Evolutionary conservation across 2,113 vertebrate species (phyloP).

Genomic region (Melierax canorus): DNA sequence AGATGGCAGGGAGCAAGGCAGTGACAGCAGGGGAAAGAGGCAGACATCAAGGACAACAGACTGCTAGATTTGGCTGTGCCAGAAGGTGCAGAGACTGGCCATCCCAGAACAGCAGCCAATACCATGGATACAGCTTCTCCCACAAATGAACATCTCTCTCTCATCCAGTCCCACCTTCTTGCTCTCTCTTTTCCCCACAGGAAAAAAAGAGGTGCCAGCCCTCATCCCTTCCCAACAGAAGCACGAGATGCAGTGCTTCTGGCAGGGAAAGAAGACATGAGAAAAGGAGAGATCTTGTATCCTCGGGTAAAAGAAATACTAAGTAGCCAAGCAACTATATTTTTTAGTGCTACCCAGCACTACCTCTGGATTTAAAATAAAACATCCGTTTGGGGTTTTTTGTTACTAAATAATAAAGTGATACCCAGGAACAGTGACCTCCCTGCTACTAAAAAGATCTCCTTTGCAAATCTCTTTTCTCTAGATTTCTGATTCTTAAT

Average conservation of each 20-base stretch:
- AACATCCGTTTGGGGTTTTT: rapidly evolving
- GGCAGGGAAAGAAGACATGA: not conserved
- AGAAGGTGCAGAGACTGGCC: not conserved
- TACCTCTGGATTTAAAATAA: not conserved
- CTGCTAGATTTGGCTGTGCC: not conserved
- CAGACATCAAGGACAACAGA: not conserved
- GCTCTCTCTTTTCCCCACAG: not conserved
- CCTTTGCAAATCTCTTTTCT: not conserved
- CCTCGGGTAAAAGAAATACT: not conserved
- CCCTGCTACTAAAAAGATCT: not conserved
- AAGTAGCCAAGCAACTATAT: not conserved
- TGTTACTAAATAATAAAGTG: not conserved
- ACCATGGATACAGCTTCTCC: not conserved
- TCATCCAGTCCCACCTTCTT: not conserved
- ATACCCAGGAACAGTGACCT: not conserved
- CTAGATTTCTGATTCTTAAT: not conserved
- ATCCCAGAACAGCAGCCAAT: not conserved
- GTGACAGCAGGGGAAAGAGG: not conserved
- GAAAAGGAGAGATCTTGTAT: not conserved
- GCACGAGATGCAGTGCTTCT: not conserved
- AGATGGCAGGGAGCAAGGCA: not conserved
- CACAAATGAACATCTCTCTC: not conserved
- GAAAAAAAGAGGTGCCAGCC: not conserved
- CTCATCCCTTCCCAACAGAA: not conserved
- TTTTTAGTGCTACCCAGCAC: not conserved